These are phyloP conservation scores for Alloscopus bannaensis DNA, from an alignment of 2,888 invertebrate genomes.

Conservation along the genomic window DNA sequence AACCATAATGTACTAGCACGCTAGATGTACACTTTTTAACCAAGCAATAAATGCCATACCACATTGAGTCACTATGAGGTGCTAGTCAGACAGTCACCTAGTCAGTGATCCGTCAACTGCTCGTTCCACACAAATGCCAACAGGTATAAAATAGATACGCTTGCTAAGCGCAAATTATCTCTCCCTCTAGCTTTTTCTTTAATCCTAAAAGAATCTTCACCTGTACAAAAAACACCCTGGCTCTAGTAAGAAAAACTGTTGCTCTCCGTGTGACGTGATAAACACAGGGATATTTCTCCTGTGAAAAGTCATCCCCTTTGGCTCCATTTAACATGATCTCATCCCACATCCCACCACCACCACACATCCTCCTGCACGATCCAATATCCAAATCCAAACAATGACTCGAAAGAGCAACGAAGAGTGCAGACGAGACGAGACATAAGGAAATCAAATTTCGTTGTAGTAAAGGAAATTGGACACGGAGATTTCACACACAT, in stretches of 20 bases:
- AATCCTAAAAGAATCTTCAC: not conserved
- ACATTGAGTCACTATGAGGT: slow-evolving; percentile 21
- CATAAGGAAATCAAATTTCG: too few species aligned
- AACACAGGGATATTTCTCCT: slow-evolving; percentile 2
- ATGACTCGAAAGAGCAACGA: too few species aligned
- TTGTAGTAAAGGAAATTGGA: too few species aligned
- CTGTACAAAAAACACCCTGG: not conserved
- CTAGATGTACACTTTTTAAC: too few species aligned
- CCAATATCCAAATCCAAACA: too few species aligned
- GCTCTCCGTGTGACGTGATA: slow-evolving; percentile 1
- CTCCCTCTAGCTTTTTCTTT: slow-evolving; percentile 18
- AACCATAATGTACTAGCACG: too few species aligned
- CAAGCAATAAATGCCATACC: not conserved
- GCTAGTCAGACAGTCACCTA: slow-evolving; percentile 58
- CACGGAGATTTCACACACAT: not conserved
- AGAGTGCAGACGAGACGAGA: too few species aligned
- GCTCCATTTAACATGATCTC: slow-evolving; percentile 11
- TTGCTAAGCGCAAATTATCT: slow-evolving; percentile 45
- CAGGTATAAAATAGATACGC: slow-evolving; percentile 51
- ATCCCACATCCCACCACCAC: too few species aligned
- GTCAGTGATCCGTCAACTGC: slow-evolving; percentile 61
- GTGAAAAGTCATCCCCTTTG: slow-evolving; percentile 20
- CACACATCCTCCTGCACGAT: not conserved
- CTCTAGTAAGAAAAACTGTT: not conserved
- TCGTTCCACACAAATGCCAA: slow-evolving; percentile 57